Conservation (phyloP, 2,113 vertebrate genomes). For the Triplophysa tibetana region DNA sequence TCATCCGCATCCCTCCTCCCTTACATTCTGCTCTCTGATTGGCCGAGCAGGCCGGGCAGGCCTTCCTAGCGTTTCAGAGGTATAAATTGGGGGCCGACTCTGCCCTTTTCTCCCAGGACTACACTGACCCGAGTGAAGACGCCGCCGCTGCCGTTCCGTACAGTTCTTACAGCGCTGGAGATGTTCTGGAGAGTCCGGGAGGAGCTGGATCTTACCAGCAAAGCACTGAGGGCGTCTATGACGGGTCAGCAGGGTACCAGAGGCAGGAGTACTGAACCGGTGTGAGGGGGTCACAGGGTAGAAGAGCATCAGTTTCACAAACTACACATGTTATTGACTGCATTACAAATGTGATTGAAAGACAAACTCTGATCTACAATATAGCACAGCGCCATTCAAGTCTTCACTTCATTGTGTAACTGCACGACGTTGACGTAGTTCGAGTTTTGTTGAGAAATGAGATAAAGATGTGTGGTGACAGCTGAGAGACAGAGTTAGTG, state of each 20-base stretch:
- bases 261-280: slow-evolving; percentile 85
- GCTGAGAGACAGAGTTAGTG: too few relatives aligned
- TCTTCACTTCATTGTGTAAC: too few relatives aligned
- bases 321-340: too few relatives aligned
- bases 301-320: background rate
- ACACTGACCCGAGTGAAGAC: slow-evolving; percentile 95
- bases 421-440: too few relatives aligned
- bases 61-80: slow-evolving; percentile 89
- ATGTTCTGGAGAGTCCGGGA: slow-evolving; percentile 76
- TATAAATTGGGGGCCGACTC: slow-evolving; percentile 94
- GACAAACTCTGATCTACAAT: too few relatives aligned
- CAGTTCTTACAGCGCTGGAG: slow-evolving; percentile 78
- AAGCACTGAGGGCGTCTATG: slow-evolving; percentile 73
- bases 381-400: too few relatives aligned
- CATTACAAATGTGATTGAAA: too few relatives aligned
- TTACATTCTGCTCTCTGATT: slow-evolving; percentile 13
- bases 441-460: too few relatives aligned
- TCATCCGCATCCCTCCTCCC: background rate
- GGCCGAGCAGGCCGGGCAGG: slow-evolving; percentile 83
- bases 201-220: slow-evolving; percentile 81
- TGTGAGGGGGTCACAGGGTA: too few relatives aligned
- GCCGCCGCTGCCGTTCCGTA: slow-evolving; percentile 74
- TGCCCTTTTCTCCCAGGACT: slow-evolving; percentile 96
- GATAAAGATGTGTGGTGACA: too few relatives aligned
- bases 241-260: slow-evolving; percentile 86